Percentiles rank a stretch among this genome's conserved stretches.
Conservation (phyloP, 2,888 invertebrate genomes). For the Dynastes grantii region DNA sequence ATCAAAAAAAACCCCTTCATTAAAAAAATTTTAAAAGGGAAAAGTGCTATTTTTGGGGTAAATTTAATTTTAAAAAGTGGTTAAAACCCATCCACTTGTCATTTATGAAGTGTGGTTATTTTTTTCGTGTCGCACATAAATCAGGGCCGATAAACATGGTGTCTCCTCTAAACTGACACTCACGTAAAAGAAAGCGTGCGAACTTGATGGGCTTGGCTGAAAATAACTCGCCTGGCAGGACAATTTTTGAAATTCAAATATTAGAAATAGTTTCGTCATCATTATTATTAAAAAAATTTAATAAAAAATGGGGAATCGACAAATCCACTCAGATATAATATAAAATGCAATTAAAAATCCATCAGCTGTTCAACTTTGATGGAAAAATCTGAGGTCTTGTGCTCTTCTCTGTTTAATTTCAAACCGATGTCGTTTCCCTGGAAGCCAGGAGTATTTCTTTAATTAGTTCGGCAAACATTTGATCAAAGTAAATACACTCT, state of each 20-base stretch:
- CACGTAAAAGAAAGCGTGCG: constrained; percentile 18
- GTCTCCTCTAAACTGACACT: background rate
- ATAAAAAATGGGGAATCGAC: background rate
- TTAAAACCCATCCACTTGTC: constrained; percentile 29
- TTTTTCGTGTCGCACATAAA: constrained; percentile 33
- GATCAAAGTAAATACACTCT: constrained; percentile 6
- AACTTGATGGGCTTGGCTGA: constrained; percentile 7
- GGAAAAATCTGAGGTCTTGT: background rate
- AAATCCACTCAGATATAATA: constrained; percentile 11
- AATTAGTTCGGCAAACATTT: constrained; percentile 8
- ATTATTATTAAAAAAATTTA: too few relatives aligned
- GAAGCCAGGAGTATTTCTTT: background rate
- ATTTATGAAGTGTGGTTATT: constrained; percentile 42
- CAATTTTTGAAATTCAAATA: too few relatives aligned
- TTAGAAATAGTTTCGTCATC: background rate
- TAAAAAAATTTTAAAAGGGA: background rate
- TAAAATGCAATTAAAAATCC: constrained; percentile 30
- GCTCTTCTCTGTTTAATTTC: background rate
- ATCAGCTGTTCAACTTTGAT: constrained; percentile 14
- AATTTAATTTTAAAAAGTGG: too few relatives aligned
- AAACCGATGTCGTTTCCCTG: background rate
- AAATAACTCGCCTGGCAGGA: background rate
- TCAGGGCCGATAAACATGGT: constrained; percentile 39
- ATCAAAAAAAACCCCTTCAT: background rate
- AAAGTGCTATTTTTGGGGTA: constrained; percentile 1